phyloP scores from a whole-genome alignment of 2,113 vertebrate species.

The Epinephelus moara region DNA sequence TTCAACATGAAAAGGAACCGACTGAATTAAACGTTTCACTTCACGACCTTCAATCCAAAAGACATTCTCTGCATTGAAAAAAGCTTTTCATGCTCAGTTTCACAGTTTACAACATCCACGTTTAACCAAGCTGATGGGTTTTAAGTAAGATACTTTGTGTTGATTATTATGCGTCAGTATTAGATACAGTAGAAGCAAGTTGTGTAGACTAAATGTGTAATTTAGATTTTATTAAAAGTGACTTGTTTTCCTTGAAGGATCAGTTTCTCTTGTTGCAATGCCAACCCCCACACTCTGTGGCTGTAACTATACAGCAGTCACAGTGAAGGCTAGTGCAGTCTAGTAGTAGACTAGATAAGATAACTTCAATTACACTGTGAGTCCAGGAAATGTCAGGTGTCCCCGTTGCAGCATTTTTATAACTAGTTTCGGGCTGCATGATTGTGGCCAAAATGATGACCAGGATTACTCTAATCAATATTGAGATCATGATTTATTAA shows the following conservation, averaged over 20 bases:
- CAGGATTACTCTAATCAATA: too few species aligned
- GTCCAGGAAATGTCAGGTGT: too few species aligned
- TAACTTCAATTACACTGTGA: too few species aligned
- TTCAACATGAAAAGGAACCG: constrained; percentile 25
- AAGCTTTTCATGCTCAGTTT: constrained; percentile 21
- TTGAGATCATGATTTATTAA: too few species aligned
- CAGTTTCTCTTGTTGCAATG: too few species aligned
- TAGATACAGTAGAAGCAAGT: too few species aligned
- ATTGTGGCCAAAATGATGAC: too few species aligned
- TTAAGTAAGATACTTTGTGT: neutral
- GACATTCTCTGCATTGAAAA: neutral
- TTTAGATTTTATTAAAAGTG: neutral
- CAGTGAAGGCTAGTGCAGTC: neutral
- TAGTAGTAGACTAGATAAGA: too few species aligned
- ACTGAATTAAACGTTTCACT: constrained; percentile 26
- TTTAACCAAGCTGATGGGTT: neutral
- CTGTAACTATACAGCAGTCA: neutral
- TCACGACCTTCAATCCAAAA: neutral
- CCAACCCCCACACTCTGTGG: neutral
- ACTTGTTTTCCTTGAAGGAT: neutral
- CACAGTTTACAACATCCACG: neutral
- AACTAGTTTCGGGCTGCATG: too few species aligned
- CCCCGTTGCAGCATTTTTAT: too few species aligned
- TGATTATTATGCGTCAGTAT: neutral
- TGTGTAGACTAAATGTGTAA: neutral